A percentile compares a stretch with the other conserved stretches of the same genome.
Conservation (phyloP, 1,140 invertebrate genomes). For the Pogonus chalceus region DNA sequence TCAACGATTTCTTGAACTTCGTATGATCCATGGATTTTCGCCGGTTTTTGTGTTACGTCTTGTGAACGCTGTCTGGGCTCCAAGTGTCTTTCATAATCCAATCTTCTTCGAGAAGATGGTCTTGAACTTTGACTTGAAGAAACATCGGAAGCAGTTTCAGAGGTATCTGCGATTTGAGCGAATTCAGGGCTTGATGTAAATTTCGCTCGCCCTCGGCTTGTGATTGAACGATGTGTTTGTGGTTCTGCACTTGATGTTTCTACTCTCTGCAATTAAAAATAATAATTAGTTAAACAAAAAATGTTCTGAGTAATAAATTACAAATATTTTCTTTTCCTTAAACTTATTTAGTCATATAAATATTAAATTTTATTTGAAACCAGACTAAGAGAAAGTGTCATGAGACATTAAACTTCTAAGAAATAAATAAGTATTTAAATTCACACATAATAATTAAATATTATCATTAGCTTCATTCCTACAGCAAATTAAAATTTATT, state of each 20-base stretch:
- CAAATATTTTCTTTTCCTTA: too few relatives aligned
- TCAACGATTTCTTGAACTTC: conserved; percentile 30
- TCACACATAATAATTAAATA: too few relatives aligned
- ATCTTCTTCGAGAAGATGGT: conserved; percentile 1
- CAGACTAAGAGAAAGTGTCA: too few relatives aligned
- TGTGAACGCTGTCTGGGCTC: conserved; percentile 10
- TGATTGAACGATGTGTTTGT: conserved; percentile 11
- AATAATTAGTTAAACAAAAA: background rate
- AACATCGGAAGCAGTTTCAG: conserved; percentile 8
- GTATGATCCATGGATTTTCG: conserved; percentile 16
- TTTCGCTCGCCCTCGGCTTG: conserved; percentile 26
- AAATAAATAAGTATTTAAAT: too few relatives aligned
- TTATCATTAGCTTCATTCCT: too few relatives aligned
- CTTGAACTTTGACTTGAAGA: background rate
- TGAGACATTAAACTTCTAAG: too few relatives aligned
- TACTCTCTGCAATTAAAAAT: conserved; percentile 21
- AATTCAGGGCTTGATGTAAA: conserved; percentile 25
- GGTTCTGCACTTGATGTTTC: conserved; percentile 14
- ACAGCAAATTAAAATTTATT: too few relatives aligned
- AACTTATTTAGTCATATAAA: too few relatives aligned
- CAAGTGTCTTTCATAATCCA: conserved; percentile 6
- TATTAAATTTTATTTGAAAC: too few relatives aligned
- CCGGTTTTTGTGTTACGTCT: conserved; percentile 4
- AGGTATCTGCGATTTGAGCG: conserved; percentile 13
- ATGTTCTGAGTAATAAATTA: too few relatives aligned